Percentiles rank a stretch among this genome's conserved stretches.
These are phyloP conservation scores for Origma solitaria DNA, from an alignment of 2,113 vertebrate genomes.

Conservation along the genomic window DNA sequence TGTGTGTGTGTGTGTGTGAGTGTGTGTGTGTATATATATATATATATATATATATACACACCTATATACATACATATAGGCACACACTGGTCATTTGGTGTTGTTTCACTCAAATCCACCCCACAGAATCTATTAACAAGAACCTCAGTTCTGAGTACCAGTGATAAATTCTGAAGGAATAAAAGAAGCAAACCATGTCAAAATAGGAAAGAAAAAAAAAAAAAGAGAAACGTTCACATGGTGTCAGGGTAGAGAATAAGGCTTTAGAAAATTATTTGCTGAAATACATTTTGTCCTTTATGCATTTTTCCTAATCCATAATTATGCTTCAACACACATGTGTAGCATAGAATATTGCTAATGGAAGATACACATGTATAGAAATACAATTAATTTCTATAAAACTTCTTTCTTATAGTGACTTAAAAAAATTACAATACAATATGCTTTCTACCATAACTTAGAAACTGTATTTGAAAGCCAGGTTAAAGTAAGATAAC, in stretches of 20 bases:
- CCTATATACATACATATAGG: not conserved
- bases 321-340: not conserved
- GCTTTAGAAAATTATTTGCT: not conserved
- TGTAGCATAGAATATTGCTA: not conserved
- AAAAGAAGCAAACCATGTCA: not conserved
- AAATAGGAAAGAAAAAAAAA: not conserved
- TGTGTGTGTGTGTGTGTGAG: too few species aligned
- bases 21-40: too few species aligned
- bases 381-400: conserved; percentile 19
- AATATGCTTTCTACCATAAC: conserved; percentile 29
- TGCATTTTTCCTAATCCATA: not conserved
- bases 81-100: not conserved
- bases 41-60: too few species aligned
- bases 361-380: not conserved
- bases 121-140: not conserved
- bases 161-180: not conserved
- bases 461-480: conserved; percentile 34
- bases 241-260: not conserved
- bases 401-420: not conserved
- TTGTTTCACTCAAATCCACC: not conserved
- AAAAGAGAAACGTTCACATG: not conserved
- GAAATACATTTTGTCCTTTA: not conserved
- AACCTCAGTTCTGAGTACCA: not conserved
- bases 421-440: conserved; percentile 26
- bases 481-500: conserved; percentile 40